phyloP scores from a whole-genome alignment of 64 coral and sea anemone genomes.

The Stichodactyla helianthus region DNA sequence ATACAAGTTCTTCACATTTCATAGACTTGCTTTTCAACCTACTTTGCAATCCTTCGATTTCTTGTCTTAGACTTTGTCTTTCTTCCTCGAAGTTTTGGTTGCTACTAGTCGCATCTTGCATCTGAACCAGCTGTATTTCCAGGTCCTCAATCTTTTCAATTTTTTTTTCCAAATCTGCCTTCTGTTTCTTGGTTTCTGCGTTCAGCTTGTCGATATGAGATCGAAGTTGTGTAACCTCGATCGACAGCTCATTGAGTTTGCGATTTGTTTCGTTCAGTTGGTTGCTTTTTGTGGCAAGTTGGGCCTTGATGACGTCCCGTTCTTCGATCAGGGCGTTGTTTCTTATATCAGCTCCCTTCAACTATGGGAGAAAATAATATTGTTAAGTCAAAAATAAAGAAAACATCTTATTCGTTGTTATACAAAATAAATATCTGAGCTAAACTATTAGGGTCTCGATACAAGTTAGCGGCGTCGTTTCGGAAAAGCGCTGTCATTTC shows the following conservation, averaged over 20 bases:
- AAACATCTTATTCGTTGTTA: too few relatives aligned
- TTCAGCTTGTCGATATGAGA: constrained; percentile 30
- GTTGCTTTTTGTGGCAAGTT: constrained; percentile 2
- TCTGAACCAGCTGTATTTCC: not conserved
- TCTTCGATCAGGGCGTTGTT: constrained; percentile 23
- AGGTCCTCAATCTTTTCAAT: constrained; percentile 28
- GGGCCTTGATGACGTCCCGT: constrained; percentile 32
- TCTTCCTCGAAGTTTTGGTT: not conserved
- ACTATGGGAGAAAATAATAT: not conserved
- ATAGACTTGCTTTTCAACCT: not conserved
- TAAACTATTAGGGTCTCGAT: too few relatives aligned
- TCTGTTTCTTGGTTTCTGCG: constrained; percentile 33
- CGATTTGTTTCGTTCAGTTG: constrained; percentile 9
- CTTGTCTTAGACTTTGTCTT: not conserved
- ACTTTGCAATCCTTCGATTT: not conserved
- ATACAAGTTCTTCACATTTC: not conserved
- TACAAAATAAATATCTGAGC: too few relatives aligned
- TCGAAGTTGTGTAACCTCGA: constrained; percentile 30
- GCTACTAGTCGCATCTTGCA: not conserved
- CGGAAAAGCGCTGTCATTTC: too few relatives aligned
- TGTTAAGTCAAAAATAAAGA: not conserved
- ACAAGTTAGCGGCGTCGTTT: too few relatives aligned
- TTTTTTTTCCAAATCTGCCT: constrained; percentile 28
- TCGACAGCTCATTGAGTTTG: constrained; percentile 27
- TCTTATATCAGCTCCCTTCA: constrained; percentile 31